Evolutionary conservation across 2,797 vertebrate species (phyloP), one percentile per base, ranked within the genome.

Genomic region (Neosilurus mollespiculum): DNA sequence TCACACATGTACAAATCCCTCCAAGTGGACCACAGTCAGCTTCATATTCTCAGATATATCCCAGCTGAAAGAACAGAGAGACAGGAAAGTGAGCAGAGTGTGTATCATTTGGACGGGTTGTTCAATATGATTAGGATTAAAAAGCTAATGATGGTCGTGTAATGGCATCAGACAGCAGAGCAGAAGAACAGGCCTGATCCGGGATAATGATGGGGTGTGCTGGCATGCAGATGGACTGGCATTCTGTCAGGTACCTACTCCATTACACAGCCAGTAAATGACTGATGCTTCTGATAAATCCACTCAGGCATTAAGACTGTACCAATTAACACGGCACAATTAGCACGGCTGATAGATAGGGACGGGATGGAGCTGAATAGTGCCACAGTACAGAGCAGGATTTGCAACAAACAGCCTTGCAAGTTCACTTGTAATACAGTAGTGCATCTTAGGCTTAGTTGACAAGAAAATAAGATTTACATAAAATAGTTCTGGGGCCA

Each of bases 181-280:
- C 79, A 78, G 82, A 18, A 79, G 76, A 70, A 71, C 26, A 83
- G 86, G 84, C 58, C 62, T 73, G 69, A 86, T 70, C 82, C 78
- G 71, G 83, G 30, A 83, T 87, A 83, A 86, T 88, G 78, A 85
- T 49, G 53, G 26, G 11, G 26, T 78, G 72, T 49, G 75, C 76
- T 87, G 81, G 81, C 81, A 86, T 78, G 69, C 88, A 89, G 84
- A 88, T 89, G 81, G 84, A 89, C 84, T 87, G 87, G 84, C 87
- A 86, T 85, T 87, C 66, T 86, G 86, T 87, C 86, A 86, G 88
- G 80, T 85, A 78, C 14, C 76, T 71, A 86, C 83, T 89, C 80
- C 34, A 85, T 88, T 87, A 86, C 82, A 51, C 84, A 53, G 72
- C 79, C 65, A 78, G 84, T 80, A 69, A 84, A 85, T 86, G 86